A percentile compares a stretch with the other conserved stretches of the same genome.
Evolutionary conservation across 23 tunicate genomes (phyloP).

Genomic region (Clavelina lepadiformis): DNA sequence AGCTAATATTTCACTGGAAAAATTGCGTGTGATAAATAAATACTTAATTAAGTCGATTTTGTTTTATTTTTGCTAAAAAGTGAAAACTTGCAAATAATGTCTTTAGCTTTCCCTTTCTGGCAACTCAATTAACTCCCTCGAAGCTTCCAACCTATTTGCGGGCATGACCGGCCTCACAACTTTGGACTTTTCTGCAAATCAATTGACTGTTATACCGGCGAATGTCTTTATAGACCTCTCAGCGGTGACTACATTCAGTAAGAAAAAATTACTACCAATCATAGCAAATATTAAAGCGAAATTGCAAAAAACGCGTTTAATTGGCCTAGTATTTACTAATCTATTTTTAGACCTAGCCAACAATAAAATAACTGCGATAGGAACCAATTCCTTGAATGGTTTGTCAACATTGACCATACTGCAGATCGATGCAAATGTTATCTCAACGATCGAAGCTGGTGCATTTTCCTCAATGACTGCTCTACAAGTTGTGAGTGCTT

Average conservation of each 20-base stretch:
- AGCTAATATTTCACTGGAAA: too few relatives aligned
- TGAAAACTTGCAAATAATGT: too few relatives aligned
- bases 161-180: conserved; percentile 41
- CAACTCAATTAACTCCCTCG: conserved; percentile 37
- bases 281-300: too few relatives aligned
- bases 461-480: conserved; percentile 43
- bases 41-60: too few relatives aligned
- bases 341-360: conserved; percentile 42
- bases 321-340: too few relatives aligned
- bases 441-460: conserved; percentile 52
- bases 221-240: conserved; percentile 53
- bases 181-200: conserved; percentile 52
- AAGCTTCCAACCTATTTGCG: conserved; percentile 15
- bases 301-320: too few relatives aligned
- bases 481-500: conserved; percentile 37
- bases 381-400: conserved; percentile 50
- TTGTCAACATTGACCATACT: conserved; percentile 39
- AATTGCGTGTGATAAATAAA: too few relatives aligned
- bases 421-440: conserved; percentile 42
- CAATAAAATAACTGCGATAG: conserved; percentile 32
- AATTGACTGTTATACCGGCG: conserved; percentile 26
- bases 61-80: too few relatives aligned
- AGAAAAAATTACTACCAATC: too few relatives aligned
- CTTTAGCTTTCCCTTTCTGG: conserved; percentile 42
- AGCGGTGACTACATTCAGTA: conserved; percentile 53